Conservation (phyloP, 2,113 vertebrate species). For the Eurystomus gularis region DNA sequence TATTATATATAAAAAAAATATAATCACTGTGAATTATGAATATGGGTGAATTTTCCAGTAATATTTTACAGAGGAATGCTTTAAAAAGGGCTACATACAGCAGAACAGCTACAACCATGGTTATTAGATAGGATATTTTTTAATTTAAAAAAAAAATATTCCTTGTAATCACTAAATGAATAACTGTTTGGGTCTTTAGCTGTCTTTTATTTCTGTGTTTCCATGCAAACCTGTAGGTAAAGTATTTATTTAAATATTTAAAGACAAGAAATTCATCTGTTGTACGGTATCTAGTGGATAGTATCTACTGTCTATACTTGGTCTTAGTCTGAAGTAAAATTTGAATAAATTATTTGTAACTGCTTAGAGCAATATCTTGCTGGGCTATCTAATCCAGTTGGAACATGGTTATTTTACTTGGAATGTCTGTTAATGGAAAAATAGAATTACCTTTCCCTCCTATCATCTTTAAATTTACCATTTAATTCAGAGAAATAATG, state of each 20-base stretch:
- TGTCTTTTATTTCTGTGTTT: neutral
- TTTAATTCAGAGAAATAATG: neutral
- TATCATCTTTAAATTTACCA: neutral
- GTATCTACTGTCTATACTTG: neutral
- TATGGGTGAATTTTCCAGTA: neutral
- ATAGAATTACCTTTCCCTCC: neutral
- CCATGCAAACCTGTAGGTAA: neutral
- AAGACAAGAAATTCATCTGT: neutral
- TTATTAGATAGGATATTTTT: neutral
- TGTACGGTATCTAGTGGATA: neutral
- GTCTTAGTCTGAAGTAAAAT: neutral
- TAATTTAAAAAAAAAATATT: neutral
- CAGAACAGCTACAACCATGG: neutral
- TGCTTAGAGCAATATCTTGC: neutral
- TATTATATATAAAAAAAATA: neutral
- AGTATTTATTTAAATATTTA: neutral
- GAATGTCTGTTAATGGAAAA: neutral
- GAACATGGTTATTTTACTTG: neutral
- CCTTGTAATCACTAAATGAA: neutral
- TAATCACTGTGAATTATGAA: neutral
- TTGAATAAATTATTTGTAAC: neutral
- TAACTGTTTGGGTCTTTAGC: accelerated
- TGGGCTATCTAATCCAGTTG: neutral
- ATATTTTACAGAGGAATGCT: neutral
- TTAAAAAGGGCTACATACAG: neutral